Evolutionary conservation across 1,140 invertebrate species (phyloP).

Genomic region (Drosophila suzukii): DNA sequence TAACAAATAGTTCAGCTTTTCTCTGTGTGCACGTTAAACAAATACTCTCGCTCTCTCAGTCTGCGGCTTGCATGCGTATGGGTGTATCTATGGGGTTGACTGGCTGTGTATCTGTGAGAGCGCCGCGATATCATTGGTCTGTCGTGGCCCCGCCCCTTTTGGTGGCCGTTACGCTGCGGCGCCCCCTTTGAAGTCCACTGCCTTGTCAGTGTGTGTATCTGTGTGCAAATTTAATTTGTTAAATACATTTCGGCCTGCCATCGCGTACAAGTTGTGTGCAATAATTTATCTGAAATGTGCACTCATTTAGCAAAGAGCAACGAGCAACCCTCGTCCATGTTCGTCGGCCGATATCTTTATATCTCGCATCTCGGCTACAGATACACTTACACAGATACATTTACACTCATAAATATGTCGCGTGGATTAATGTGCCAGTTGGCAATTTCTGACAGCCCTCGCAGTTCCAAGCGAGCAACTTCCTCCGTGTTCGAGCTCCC

Average conservation of each 20-base stretch:
- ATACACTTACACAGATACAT: conserved; percentile 61
- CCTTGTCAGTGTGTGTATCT: conserved; percentile 34
- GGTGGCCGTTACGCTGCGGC: conserved; percentile 51
- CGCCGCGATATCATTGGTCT: conserved; percentile 17
- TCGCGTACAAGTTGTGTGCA: conserved; percentile 78
- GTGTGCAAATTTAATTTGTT: conserved; percentile 83
- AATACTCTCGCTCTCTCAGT: conserved; percentile 9
- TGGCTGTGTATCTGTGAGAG: conserved; percentile 48
- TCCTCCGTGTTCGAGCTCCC: neutral
- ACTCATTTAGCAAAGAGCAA: conserved; percentile 75
- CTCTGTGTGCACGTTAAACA: neutral
- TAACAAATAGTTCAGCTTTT: neutral
- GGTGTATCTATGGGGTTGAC: conserved; percentile 15
- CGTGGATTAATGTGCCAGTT: conserved; percentile 82
- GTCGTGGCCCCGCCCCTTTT: conserved; percentile 27
- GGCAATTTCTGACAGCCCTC: conserved; percentile 76
- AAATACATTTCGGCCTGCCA: conserved; percentile 76
- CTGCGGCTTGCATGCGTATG: neutral
- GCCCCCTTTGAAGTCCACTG: conserved; percentile 59
- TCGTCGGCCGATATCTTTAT: conserved; percentile 73
- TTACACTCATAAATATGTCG: conserved; percentile 81
- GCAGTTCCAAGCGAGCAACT: conserved; percentile 4
- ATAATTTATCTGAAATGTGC: conserved; percentile 84
- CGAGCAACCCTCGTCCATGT: conserved; percentile 77
- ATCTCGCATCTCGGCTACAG: conserved; percentile 45